Evolutionary conservation across 2,797 vertebrate species (phyloP).

Genomic region (Craterocephalus amniculus): DNA sequence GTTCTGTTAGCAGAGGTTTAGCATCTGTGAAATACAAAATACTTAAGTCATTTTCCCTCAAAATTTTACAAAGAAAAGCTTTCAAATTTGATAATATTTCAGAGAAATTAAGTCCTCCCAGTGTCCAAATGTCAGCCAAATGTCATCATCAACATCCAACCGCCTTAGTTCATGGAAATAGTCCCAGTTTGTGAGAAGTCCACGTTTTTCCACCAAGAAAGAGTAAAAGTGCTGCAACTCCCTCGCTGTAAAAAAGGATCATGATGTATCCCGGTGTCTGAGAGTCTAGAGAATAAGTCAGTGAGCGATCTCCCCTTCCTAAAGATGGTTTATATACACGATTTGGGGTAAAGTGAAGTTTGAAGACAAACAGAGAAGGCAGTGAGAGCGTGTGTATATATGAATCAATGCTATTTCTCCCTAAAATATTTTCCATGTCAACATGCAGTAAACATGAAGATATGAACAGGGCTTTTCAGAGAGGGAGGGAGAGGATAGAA

Average conservation of each 20-base stretch:
- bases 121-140: background rate
- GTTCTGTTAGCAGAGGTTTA: background rate
- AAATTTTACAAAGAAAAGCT: background rate
- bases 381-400: constrained; percentile 78
- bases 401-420: constrained; percentile 83
- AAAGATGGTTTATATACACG: constrained; percentile 81
- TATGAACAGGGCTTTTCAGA: constrained; percentile 69
- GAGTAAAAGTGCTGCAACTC: constrained; percentile 21
- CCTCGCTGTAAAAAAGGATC: constrained; percentile 19
- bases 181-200: constrained; percentile 27
- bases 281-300: constrained; percentile 47
- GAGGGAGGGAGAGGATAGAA: constrained; percentile 62
- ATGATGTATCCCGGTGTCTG: constrained; percentile 23
- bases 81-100: background rate
- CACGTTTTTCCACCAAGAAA: constrained; percentile 10
- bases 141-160: constrained; percentile 2
- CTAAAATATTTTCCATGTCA: constrained; percentile 86
- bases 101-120: background rate
- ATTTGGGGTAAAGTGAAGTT: constrained; percentile 81
- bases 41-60: background rate
- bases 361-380: constrained; percentile 81
- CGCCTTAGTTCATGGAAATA: constrained; percentile 20
- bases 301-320: constrained; percentile 54
- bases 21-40: background rate
- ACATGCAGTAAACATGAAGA: constrained; percentile 77